phyloP scores from a whole-genome alignment of 2,888 invertebrate species.

The Hyposoter didymator region DNA sequence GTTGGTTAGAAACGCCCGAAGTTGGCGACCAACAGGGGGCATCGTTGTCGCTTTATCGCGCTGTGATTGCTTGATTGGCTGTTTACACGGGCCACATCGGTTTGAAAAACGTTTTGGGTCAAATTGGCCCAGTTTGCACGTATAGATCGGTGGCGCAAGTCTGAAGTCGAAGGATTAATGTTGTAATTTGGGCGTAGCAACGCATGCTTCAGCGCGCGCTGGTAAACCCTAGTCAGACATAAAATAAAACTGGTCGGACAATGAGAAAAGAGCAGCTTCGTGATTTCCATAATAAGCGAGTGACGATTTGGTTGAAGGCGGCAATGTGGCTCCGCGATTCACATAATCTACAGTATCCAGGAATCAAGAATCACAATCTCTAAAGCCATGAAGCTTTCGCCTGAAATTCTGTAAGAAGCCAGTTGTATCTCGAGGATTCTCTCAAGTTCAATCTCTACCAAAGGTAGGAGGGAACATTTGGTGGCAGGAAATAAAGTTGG shows the following conservation, averaged over 20 bases:
- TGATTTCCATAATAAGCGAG: neutral
- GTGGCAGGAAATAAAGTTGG: neutral
- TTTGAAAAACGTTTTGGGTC: too few species aligned
- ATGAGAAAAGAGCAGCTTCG: neutral
- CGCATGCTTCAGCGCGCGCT: too few species aligned
- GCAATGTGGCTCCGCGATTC: neutral
- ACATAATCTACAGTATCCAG: neutral
- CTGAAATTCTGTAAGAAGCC: neutral
- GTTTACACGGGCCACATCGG: too few species aligned
- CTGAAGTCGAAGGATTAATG: too few species aligned
- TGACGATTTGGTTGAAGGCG: neutral
- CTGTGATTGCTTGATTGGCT: too few species aligned
- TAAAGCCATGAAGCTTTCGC: neutral
- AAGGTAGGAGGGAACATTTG: neutral
- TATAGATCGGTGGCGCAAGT: too few species aligned
- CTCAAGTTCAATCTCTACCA: conserved; percentile 3
- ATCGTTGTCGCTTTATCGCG: too few species aligned
- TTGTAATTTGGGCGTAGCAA: too few species aligned
- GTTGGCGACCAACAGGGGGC: too few species aligned
- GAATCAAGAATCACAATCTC: neutral
- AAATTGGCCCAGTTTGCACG: too few species aligned
- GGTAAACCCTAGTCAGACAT: neutral
- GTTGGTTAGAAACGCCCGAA: too few species aligned
- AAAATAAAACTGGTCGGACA: neutral
- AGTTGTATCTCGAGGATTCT: neutral